phyloP scores from a whole-genome alignment of 2,113 vertebrate genomes.

The Etheostoma cragini region DNA sequence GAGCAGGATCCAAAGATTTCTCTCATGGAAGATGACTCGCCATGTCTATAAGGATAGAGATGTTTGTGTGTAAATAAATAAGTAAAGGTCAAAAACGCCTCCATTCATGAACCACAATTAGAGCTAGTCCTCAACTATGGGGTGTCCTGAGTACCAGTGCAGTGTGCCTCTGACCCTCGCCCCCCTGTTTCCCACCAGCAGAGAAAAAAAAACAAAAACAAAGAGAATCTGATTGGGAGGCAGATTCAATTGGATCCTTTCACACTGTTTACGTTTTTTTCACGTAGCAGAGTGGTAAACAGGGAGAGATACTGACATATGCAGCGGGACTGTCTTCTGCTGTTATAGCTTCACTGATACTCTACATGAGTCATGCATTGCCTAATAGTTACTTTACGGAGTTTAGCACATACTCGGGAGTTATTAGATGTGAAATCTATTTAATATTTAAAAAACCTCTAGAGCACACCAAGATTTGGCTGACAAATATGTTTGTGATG shows the following conservation, averaged over 20 bases:
- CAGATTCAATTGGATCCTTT: constrained; percentile 50
- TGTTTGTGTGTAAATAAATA: constrained; percentile 64
- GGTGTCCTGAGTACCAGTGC: constrained; percentile 44
- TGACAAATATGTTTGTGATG: constrained; percentile 65
- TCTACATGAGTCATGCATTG: constrained; percentile 56
- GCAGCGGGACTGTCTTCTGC: constrained; percentile 56
- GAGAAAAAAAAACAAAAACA: neutral
- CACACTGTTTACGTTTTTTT: constrained; percentile 56
- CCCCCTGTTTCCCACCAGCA: constrained; percentile 60
- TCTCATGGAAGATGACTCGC: constrained; percentile 28
- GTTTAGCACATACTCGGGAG: neutral
- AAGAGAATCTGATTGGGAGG: constrained; percentile 64
- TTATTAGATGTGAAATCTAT: constrained; percentile 57
- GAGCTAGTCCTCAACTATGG: constrained; percentile 39
- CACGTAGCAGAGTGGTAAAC: constrained; percentile 35
- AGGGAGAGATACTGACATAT: constrained; percentile 53
- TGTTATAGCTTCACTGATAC: constrained; percentile 51
- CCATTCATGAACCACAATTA: constrained; percentile 49
- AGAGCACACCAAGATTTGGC: constrained; percentile 36
- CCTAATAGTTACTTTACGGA: constrained; percentile 45
- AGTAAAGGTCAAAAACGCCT: constrained; percentile 60
- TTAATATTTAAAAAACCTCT: constrained; percentile 57
- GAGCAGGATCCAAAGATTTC: constrained; percentile 8
- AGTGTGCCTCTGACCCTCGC: constrained; percentile 31
- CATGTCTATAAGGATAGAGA: constrained; percentile 12